Base-by-base conservation (phyloP, 2,888 invertebrate genomes). In the Phragmatobia fuliginosa region DNA sequence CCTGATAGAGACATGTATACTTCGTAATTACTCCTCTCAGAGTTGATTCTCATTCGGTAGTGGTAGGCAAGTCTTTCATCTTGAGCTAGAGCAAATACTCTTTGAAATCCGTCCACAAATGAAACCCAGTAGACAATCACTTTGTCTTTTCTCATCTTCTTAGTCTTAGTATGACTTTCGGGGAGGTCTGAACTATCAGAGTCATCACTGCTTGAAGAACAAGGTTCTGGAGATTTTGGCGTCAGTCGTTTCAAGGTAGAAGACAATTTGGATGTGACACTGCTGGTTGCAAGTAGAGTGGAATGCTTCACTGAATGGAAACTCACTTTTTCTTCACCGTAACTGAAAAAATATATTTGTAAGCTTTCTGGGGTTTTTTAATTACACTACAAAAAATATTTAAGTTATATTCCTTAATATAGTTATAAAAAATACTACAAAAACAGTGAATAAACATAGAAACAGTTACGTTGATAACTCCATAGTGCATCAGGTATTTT, bases 61-160 rank as follows among this genome's bases (percentile, higher is more conserved):
- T 96, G 95, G 68, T 95, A 95, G 3, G 97, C 97, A 60, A 97
- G 96, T 73, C 96, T 94, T 83, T 97, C 96, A 73, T 98, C 97
- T 88, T 98, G 97, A 0, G 97, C 97, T 82, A 98, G 96, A 25
- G 97, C 95, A 69, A 98, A 94, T 0, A 97, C 97, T 81, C 97
- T 93, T 88, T 98, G 98, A 62, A 96, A 96, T 0, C 96, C 97
- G 74, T 97, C 97, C 89, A 97, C 95, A 85, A 97, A 98, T 8
- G 97, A 97, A 52, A 97, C 96, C 98, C 98, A 98, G 89, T 97
- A 97, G 16, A 98, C 97, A 0, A 96, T 93, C 7, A 97, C 96
- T 88, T 97, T 97, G 85, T 97, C 97, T 85, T 96, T 97, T 68
- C 97, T 95, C 72, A 97, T 96, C 88, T 97, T 96, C 79, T 96